Base-by-base conservation (phyloP, 2,888 invertebrate genomes). In the Andrena bucephala region DNA sequence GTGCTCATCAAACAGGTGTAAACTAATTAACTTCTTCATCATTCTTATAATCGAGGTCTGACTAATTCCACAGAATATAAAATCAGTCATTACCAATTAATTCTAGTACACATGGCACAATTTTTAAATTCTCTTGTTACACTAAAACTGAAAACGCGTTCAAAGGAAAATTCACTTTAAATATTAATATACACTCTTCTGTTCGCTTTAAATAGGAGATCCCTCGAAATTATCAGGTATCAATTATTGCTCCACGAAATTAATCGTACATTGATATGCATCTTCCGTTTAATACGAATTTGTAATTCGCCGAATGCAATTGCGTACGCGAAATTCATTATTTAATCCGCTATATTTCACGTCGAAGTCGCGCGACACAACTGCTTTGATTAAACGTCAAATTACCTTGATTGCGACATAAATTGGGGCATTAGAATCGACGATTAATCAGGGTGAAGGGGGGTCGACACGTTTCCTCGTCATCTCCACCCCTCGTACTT, bases 301-400 rank as follows among this genome's bases (percentile, higher is more conserved):
- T 5, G n/a, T 27, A 31, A 65, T 50, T 59, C 29, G 27, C 50
- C 10, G 42, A 42, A 42, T 42, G 1, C 42, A 42, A 42, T 42
- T 16, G 42, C 42, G 16, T 13, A 16, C 42, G 13, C 16, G 42
- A 42, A 42, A 79, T 70, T 54, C 68, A 60, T 80, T 80, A 52
- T 59, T 66, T 60, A 52, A 10, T 29, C 16, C 36, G 50, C 59
- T 57, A 16, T 8, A 16, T 69, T 31, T 13, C 20, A n/a, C 59
- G 57, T 24, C 50, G 52, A 33, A 65, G 71, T 24, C 7, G 13
- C n/a, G n/a, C 66, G 59, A 36, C 42, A 33, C 65, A 63, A 62
- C 54, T 74, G 72, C 77, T 77, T 77, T 73, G 82, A 82, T 83
- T 69, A 62, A 82, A 83, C 77, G 69, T 82, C 73, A 77, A 77